Percentiles rank a stretch among this genome's conserved stretches.
phyloP scores from a whole-genome alignment of 2,888 invertebrate genomes.

The Neoscelio sp. region DNA sequence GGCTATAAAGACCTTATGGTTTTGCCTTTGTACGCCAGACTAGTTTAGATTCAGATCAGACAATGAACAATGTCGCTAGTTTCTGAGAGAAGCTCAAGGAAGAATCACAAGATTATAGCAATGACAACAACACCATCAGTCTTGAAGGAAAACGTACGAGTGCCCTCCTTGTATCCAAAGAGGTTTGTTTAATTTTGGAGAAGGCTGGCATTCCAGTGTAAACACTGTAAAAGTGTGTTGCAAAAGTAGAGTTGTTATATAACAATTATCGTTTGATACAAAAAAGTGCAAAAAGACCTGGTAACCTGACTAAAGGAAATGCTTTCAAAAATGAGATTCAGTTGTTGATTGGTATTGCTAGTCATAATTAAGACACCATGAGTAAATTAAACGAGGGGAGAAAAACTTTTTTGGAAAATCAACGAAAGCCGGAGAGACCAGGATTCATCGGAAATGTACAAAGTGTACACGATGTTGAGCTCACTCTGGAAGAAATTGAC shows the following conservation, averaged over 20 bases:
- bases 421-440: conserved; percentile 9
- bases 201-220: conserved; percentile 16
- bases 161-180: conserved; percentile 25
- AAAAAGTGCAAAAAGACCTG: conserved; percentile 12
- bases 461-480: conserved; percentile 10
- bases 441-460: conserved; percentile 25
- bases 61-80: too few species aligned
- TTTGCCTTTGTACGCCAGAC: too few species aligned
- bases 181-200: conserved; percentile 10
- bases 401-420: conserved; percentile 13
- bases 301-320: neutral
- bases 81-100: too few species aligned
- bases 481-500: conserved; percentile 16
- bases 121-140: too few species aligned
- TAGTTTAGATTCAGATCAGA: too few species aligned
- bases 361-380: conserved; percentile 1
- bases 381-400: conserved; percentile 5
- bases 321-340: conserved; percentile 10
- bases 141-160: conserved; percentile 20
- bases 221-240: conserved; percentile 17
- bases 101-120: too few species aligned
- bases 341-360: conserved; percentile 16
- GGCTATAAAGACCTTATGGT: too few species aligned
- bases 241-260: conserved; percentile 32
- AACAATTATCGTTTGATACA: conserved; percentile 23